phyloP scores from a whole-genome alignment of 2,888 invertebrate genomes.

The Calameuta filiformis region DNA sequence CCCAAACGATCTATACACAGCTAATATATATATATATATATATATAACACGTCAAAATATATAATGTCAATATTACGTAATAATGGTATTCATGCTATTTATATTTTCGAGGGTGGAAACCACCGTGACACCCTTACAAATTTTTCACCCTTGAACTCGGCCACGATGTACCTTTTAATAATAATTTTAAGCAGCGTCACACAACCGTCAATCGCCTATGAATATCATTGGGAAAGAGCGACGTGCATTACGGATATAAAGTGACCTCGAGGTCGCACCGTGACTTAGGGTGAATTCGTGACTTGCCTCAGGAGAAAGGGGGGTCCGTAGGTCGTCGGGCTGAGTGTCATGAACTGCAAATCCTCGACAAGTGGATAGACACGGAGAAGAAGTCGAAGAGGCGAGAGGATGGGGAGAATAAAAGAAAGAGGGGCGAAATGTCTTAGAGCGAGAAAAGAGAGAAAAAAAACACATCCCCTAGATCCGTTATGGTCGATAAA shows the following conservation, averaged over 20 bases:
- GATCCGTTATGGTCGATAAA: slow-evolving; percentile 9
- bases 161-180: not conserved
- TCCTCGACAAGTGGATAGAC: not conserved
- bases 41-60: no score
- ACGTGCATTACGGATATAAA: not conserved
- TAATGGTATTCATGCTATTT: not conserved
- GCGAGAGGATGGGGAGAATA: not conserved
- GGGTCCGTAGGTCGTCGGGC: not conserved
- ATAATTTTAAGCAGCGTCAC: not conserved
- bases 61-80: no score
- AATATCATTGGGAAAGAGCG: not conserved
- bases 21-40: not conserved
- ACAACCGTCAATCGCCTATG: not conserved
- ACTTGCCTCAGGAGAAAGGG: slow-evolving; percentile 4
- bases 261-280: not conserved
- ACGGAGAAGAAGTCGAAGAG: not conserved
- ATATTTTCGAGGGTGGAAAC: not conserved
- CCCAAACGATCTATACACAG: not conserved
- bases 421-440: no score
- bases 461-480: not conserved
- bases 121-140: not conserved
- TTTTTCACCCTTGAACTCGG: not conserved
- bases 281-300: not conserved
- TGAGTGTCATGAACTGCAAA: slow-evolving; percentile 15
- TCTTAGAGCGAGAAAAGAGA: not conserved